A percentile compares a stretch with the other conserved stretches of the same genome.
phyloP scores from a whole-genome alignment of 2,797 vertebrate species.

The Pithecia hirsuta region DNA sequence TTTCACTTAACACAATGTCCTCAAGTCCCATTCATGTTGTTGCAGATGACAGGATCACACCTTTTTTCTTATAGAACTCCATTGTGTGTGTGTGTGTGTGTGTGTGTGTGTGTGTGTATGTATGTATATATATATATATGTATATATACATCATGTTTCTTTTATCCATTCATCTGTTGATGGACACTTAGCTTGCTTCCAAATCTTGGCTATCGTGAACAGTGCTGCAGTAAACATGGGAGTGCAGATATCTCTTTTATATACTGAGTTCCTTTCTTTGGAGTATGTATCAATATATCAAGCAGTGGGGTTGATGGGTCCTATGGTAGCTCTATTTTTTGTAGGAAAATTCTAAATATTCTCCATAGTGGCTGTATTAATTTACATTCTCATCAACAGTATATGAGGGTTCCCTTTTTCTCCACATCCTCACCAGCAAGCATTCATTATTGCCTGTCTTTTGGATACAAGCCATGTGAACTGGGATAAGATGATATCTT shows the following conservation, averaged over 20 bases:
- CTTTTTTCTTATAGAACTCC: neutral
- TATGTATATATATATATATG: too few relatives aligned
- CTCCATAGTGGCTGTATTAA: neutral
- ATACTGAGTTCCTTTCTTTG: neutral
- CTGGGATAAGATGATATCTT: too few relatives aligned
- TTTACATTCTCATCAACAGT: neutral
- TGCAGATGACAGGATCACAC: neutral
- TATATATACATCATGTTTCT: neutral
- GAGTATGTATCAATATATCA: neutral
- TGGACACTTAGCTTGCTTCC: neutral
- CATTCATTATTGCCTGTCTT: neutral
- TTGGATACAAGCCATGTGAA: neutral
- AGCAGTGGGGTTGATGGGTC: neutral
- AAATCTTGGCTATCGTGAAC: neutral
- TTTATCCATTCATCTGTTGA: neutral
- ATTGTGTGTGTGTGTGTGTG: neutral
- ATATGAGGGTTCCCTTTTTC: neutral
- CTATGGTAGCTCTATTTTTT: neutral
- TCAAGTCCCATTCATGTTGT: neutral
- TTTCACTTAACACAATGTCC: neutral
- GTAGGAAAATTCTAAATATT: neutral
- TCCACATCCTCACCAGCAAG: neutral
- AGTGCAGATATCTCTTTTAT: neutral
- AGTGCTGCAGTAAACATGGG: neutral
- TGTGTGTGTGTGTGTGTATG: too few relatives aligned